A percentile compares a stretch with the other conserved stretches of the same genome.
phyloP scores from a whole-genome alignment of 1,140 invertebrate species.

The Homalodisca vitripennis region DNA sequence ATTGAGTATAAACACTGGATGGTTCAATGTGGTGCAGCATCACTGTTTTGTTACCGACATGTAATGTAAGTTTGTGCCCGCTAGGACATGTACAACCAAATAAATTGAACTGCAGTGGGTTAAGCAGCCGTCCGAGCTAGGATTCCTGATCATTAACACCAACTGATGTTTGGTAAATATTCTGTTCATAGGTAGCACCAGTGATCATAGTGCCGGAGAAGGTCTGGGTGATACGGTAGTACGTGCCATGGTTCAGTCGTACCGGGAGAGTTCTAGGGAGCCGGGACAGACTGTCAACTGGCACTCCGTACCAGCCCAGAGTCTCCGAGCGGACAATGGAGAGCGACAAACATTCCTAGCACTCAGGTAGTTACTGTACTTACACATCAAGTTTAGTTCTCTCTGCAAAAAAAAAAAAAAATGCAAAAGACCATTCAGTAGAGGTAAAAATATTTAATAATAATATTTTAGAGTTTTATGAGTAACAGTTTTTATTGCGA shows the following conservation, averaged over 20 bases:
- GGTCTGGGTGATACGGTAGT: constrained; percentile 13
- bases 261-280: constrained; percentile 27
- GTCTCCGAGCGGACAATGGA: constrained; percentile 46
- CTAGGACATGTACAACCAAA: too few species aligned
- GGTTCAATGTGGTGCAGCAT: too few species aligned
- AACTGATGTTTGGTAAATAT: too few species aligned
- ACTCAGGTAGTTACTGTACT: constrained; percentile 47
- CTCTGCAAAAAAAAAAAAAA: not conserved
- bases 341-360: constrained; percentile 50
- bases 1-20: too few species aligned
- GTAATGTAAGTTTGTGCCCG: too few species aligned
- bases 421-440: not conserved
- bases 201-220: not conserved
- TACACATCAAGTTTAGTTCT: not conserved
- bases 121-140: too few species aligned
- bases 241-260: constrained; percentile 21
- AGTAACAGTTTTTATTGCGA: not conserved
- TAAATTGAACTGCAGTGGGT: too few species aligned
- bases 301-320: constrained; percentile 21
- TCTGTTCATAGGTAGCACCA: too few species aligned
- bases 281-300: constrained; percentile 32
- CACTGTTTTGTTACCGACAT: too few species aligned
- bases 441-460: not conserved
- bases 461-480: not conserved
- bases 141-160: too few species aligned